phyloP scores from a whole-genome alignment of 2,113 vertebrate species.

The Prochilodus magdalenae region DNA sequence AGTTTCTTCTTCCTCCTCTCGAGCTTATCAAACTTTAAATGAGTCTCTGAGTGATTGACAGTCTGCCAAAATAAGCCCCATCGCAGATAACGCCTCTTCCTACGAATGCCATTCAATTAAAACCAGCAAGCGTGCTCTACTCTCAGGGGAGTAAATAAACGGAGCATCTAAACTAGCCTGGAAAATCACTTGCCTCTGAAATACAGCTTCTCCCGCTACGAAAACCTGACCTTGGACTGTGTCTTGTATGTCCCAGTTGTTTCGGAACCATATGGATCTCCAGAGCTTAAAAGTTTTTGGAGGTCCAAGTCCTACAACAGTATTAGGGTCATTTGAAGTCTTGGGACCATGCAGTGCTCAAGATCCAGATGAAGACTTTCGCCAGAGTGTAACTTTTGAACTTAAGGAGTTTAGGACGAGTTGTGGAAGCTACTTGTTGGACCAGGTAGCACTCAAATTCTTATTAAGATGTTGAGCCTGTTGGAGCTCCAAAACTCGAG shows the following conservation, averaged over 20 bases:
- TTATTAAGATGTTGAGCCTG: no score
- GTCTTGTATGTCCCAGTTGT: background rate
- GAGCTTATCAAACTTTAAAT: conserved; percentile 36
- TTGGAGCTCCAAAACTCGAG: no score
- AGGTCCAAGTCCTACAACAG: no score
- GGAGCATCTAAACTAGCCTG: background rate
- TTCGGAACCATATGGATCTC: no score
- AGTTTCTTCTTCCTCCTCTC: background rate
- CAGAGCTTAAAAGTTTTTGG: no score
- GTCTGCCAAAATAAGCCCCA: conserved; percentile 30
- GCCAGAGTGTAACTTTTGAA: no score
- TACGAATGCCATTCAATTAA: conserved; percentile 10
- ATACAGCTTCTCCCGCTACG: background rate
- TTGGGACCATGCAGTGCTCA: no score
- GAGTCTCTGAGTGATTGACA: conserved; percentile 28
- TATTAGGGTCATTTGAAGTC: no score
- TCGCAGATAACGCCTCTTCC: conserved; percentile 27
- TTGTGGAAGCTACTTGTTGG: no score
- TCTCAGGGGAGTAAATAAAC: background rate
- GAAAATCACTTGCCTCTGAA: background rate
- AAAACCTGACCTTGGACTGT: background rate
- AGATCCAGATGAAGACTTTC: no score
- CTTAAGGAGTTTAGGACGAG: no score
- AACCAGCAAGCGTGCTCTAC: background rate
- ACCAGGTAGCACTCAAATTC: no score